phyloP scores from a whole-genome alignment of 2,888 invertebrate genomes.

The Macrosoma leucophasiata region DNA sequence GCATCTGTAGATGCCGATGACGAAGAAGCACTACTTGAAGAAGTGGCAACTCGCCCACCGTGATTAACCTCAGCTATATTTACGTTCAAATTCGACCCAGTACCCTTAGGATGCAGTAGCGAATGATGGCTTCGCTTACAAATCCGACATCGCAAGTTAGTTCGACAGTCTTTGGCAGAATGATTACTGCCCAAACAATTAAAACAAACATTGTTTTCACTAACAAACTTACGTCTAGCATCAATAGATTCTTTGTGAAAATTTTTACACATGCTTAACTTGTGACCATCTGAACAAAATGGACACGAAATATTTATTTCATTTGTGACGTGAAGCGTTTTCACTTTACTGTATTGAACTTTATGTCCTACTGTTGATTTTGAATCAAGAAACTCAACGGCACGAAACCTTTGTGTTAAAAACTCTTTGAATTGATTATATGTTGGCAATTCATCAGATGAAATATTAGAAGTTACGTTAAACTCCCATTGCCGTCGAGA shows the following conservation, averaged over 20 bases:
- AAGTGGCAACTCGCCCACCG: slow-evolving; percentile 1
- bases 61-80: not conserved
- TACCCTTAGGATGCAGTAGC: slow-evolving; percentile 19
- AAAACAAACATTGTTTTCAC: slow-evolving; percentile 24
- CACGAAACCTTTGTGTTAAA: slow-evolving; percentile 21
- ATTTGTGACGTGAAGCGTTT: slow-evolving; percentile 1
- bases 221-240: slow-evolving; percentile 20
- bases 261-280: slow-evolving; percentile 23
- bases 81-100: too few species aligned
- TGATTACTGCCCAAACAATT: slow-evolving; percentile 27
- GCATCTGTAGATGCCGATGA: too few species aligned
- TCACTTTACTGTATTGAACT: slow-evolving; percentile 4
- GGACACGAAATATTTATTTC: slow-evolving; percentile 15
- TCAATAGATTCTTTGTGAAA: slow-evolving; percentile 20
- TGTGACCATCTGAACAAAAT: slow-evolving; percentile 26
- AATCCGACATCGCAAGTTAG: slow-evolving; percentile 13
- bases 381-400: slow-evolving; percentile 24
- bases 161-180: slow-evolving; percentile 19
- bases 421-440: slow-evolving; percentile 21
- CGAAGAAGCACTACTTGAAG: not conserved
- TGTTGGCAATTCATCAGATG: slow-evolving; percentile 22
- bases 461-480: slow-evolving; percentile 7
- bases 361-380: too few species aligned
- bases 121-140: slow-evolving; percentile 24
- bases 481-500: slow-evolving; percentile 24